A percentile compares a stretch with the other conserved stretches of the same genome.
Conservation (phyloP, 2,797 vertebrate genomes). For the Momotus momota region DNA sequence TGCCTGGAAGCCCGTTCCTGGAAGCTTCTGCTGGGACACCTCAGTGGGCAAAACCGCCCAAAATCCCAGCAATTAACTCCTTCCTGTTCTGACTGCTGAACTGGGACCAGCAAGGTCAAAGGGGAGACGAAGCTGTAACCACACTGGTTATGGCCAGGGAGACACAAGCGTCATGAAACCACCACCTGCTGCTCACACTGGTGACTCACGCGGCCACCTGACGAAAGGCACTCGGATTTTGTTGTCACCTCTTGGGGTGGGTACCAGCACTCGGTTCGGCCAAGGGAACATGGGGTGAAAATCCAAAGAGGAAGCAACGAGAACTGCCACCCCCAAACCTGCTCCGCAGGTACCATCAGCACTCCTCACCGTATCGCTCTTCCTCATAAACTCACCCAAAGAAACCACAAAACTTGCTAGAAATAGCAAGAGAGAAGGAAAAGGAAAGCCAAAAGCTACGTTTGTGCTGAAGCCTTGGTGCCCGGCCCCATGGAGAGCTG, state of each 20-base stretch:
- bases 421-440: background rate
- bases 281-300: background rate
- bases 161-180: background rate
- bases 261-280: background rate
- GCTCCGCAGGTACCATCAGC: fast-evolving
- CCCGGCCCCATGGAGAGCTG: background rate
- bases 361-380: fast-evolving
- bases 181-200: background rate
- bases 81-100: background rate
- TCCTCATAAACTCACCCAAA: background rate
- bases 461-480: background rate
- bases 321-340: fast-evolving
- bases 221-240: background rate
- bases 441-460: background rate
- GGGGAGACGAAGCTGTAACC: background rate
- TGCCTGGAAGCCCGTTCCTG: background rate
- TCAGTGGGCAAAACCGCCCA: fast-evolving
- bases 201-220: background rate
- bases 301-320: background rate
- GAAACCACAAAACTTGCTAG: background rate
- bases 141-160: fast-evolving
- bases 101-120: background rate
- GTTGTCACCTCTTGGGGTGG: background rate
- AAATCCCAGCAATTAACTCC: background rate
- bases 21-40: background rate